Base-by-base conservation (phyloP, 1,140 invertebrate genomes). In the Drosophila subpulchrella region DNA sequence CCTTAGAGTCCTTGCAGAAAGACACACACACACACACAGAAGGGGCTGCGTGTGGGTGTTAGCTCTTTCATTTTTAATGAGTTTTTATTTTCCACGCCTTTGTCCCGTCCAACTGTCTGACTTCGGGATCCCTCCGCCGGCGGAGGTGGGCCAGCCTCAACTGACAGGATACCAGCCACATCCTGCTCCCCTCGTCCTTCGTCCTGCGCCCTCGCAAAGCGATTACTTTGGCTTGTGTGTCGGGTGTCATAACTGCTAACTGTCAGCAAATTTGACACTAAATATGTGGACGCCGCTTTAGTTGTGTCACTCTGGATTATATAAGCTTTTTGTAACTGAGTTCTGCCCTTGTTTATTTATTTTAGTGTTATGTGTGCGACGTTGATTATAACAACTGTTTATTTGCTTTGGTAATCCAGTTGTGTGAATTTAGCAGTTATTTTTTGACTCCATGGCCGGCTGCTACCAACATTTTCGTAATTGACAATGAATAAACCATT, bases 21-120 rank as follows among this genome's bases (percentile, higher is more conserved):
- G n/a, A 54, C 32, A 75, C 20, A 59, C 32, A 63, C 30, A 57
- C 59, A 3, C 20, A 5, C 12, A n/a, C 3, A 55, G 46, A 61
- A 54, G 42, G 38, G 38, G 32, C 51, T 47, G 55, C 41, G 34
- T 54, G 55, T 55, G 55, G 66, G 68, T 75, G 75, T 72, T 82
- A 74, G 74, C 46, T 66, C 67, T 82, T 86, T 80, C 75, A 89
- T 88, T 88, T 88, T 88, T 88, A 88, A 88, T 83, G 83, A 88
- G 84, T 88, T 86, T 88, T 86, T 82, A 86, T 79, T 82, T 86
- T 88, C n/a, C 62, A 76, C 67, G 75, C 77, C 76, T 85, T 81
- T 80, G 67, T 80, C 60, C 55, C 73, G 74, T 67, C 60, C 39
- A 79, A 86, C 66, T 75, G 82, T 74, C 68, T 63, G 60, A 55